Percentiles rank a stretch among this genome's conserved stretches.
Conservation (phyloP, 2,888 invertebrate species). For the Hedychridium roseum region DNA sequence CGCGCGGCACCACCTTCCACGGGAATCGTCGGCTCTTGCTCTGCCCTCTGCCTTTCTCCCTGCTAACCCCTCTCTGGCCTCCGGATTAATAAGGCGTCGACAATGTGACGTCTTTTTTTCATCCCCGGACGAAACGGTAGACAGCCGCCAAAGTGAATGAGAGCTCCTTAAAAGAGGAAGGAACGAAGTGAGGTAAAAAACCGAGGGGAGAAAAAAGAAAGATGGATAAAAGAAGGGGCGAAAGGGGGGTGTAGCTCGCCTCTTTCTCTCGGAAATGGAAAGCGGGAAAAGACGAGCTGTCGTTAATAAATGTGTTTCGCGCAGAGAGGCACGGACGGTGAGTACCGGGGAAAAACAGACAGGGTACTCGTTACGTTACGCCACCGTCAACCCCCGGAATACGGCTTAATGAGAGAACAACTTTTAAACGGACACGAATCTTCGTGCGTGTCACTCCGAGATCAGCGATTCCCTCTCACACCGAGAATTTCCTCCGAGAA, state of each 20-base stretch:
- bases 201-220: conserved; percentile 22
- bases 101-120: conserved; percentile 59
- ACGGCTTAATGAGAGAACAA: conserved; percentile 56
- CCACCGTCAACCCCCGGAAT: conserved; percentile 47
- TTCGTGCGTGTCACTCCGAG: too few relatives aligned
- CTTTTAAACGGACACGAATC: conserved; percentile 51
- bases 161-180: conserved; percentile 31
- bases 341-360: conserved; percentile 16
- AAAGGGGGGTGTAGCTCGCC: conserved; percentile 8
- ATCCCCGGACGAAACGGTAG: conserved; percentile 45
- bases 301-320: conserved; percentile 59
- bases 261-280: conserved; percentile 39
- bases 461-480: too few relatives aligned
- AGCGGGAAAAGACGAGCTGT: conserved; percentile 40
- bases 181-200: conserved; percentile 9
- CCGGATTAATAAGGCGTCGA: conserved; percentile 63
- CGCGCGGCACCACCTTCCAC: conserved; percentile 29
- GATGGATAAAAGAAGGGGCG: conserved; percentile 15
- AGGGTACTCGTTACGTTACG: conserved; percentile 26
- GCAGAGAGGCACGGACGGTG: conserved; percentile 16
- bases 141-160: conserved; percentile 55
- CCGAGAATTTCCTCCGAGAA: too few relatives aligned
- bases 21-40: conserved; percentile 7
- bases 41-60: conserved; percentile 4
- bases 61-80: conserved; percentile 32